These are phyloP conservation scores for Leguminivora glycinivorella DNA, from an alignment of 1,140 invertebrate species.

Conservation along the genomic window DNA sequence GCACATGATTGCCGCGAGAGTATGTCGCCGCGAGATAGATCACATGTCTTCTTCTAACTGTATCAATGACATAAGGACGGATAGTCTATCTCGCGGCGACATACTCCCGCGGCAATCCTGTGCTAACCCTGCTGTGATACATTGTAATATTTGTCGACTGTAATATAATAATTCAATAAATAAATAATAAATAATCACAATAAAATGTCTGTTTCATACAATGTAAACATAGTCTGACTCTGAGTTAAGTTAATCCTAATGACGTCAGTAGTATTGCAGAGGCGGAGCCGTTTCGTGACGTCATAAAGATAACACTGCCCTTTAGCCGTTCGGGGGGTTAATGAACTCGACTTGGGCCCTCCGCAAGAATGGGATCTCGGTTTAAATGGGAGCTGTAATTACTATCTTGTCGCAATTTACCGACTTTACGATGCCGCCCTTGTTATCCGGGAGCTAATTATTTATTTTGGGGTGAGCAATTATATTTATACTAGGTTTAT, in stretches of 20 bases:
- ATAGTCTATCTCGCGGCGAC: no score
- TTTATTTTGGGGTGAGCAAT: not conserved
- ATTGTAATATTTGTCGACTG: no score
- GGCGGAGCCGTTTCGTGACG: slow-evolving; percentile 39
- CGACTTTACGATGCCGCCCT: not conserved
- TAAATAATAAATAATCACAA: no score
- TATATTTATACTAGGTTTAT: not conserved
- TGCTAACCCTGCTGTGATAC: no score
- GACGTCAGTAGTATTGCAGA: slow-evolving; percentile 31
- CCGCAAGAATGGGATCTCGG: slow-evolving; percentile 29
- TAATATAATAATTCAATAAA: no score
- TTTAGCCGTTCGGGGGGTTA: slow-evolving; percentile 36
- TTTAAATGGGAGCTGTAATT: slow-evolving; percentile 22
- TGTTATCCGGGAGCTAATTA: not conserved
- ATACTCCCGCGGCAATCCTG: no score
- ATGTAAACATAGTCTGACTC: no score
- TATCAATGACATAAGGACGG: no score
- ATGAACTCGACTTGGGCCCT: slow-evolving; percentile 30
- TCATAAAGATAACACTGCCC: slow-evolving; percentile 50
- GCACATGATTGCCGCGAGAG: no score
- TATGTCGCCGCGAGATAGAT: no score
- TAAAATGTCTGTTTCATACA: no score
- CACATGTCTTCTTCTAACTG: no score
- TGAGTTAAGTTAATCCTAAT: not conserved
- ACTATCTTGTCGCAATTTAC: slow-evolving; percentile 6